Evolutionary conservation across 1,140 invertebrate genomes (phyloP).

Genomic region (Contarinia nasturtii): DNA sequence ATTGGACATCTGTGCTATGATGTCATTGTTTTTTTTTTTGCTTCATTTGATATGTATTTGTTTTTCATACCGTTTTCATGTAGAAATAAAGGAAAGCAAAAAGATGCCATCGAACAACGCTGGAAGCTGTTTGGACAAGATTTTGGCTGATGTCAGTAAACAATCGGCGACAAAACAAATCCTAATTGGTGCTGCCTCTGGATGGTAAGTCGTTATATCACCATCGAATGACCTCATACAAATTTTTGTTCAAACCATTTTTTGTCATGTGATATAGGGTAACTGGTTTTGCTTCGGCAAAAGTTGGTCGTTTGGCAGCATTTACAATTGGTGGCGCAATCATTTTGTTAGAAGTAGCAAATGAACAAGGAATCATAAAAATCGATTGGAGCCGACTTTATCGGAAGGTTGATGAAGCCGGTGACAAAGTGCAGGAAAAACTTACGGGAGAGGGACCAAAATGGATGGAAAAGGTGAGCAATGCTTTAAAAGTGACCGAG

Average conservation of each 20-base stretch:
- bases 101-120: neutral
- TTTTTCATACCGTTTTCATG: too few species aligned
- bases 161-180: slow-evolving; percentile 73
- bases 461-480: slow-evolving; percentile 58
- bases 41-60: too few species aligned
- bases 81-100: too few species aligned
- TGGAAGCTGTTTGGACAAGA: neutral
- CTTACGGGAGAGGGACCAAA: slow-evolving; percentile 47
- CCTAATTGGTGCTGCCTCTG: slow-evolving; percentile 62
- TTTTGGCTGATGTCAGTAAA: neutral
- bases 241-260: neutral
- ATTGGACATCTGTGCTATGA: too few species aligned
- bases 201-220: slow-evolving; percentile 46
- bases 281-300: slow-evolving; percentile 76
- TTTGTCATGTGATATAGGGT: slow-evolving; percentile 51
- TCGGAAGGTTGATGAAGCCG: slow-evolving; percentile 58
- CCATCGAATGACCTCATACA: neutral
- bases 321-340: slow-evolving; percentile 74
- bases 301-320: slow-evolving; percentile 78
- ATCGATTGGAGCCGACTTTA: slow-evolving; percentile 78
- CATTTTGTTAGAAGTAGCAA: slow-evolving; percentile 73
- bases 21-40: too few species aligned
- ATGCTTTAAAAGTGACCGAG: slow-evolving; percentile 2
- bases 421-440: slow-evolving; percentile 60
- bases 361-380: slow-evolving; percentile 81